These are phyloP conservation scores for Ameiurus melas DNA, from an alignment of 2,113 vertebrate genomes.

Conservation along the genomic window DNA sequence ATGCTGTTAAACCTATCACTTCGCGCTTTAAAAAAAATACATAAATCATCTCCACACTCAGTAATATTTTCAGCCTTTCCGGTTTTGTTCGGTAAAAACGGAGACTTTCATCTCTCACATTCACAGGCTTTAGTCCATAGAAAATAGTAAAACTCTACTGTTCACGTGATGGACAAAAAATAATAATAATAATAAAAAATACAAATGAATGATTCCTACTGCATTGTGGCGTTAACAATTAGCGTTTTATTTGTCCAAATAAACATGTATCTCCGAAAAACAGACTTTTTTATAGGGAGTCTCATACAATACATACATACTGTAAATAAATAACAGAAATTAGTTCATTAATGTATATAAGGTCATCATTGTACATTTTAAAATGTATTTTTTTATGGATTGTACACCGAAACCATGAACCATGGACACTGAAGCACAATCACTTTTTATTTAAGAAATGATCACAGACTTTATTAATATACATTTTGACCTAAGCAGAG, in stretches of 20 bases:
- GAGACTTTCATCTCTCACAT: neutral
- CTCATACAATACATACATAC: no score
- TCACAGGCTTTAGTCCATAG: neutral
- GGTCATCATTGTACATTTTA: no score
- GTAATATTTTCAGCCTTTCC: neutral
- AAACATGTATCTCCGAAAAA: neutral
- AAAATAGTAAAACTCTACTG: neutral
- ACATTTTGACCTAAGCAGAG: no score
- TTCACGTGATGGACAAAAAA: neutral
- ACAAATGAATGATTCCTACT: neutral
- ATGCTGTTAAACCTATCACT: neutral
- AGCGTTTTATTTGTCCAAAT: neutral
- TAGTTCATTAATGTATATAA: no score
- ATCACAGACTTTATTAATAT: no score
- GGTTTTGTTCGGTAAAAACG: neutral
- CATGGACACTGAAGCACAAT: no score
- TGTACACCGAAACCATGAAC: no score
- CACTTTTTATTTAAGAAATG: no score
- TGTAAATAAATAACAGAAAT: neutral
- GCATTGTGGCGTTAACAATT: neutral
- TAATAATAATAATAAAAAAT: no score
- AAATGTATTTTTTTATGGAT: no score
- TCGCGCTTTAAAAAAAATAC: no score
- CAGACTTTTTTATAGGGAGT: no score
- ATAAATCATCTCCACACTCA: neutral